Conservation (phyloP, 2,113 vertebrate species). For the Corythornis cristatus region DNA sequence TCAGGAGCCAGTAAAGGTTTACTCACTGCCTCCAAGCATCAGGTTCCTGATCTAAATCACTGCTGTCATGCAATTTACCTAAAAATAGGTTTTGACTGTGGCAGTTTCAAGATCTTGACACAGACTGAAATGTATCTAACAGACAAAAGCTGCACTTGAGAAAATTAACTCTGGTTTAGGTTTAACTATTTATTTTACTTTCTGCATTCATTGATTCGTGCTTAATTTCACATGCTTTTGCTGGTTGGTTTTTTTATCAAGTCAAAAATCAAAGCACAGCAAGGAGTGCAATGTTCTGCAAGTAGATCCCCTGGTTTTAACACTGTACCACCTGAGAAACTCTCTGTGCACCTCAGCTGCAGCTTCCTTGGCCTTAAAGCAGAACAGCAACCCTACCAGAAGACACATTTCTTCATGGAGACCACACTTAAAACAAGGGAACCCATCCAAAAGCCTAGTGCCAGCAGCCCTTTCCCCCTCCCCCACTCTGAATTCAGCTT, state of each 20-base stretch:
- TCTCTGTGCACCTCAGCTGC: not conserved
- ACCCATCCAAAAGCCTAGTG: not conserved
- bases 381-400: not conserved
- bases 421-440: not conserved
- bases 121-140: not conserved
- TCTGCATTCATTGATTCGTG: not conserved
- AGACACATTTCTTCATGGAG: not conserved
- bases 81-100: not conserved
- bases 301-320: fast-evolving
- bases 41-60: not conserved
- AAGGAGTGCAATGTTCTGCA: not conserved
- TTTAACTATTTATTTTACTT: not conserved
- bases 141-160: not conserved
- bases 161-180: not conserved
- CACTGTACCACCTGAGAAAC: fast-evolving
- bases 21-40: not conserved
- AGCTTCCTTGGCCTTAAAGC: not conserved
- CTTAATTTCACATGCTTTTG: not conserved
- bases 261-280: not conserved
- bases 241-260: not conserved
- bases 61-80: not conserved
- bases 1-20: not conserved
- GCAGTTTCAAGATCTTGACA: not conserved
- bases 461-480: not conserved
- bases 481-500: not conserved